Base-by-base conservation (phyloP, 2,113 vertebrate genomes). In the Leptobrachium ailaonicum region DNA sequence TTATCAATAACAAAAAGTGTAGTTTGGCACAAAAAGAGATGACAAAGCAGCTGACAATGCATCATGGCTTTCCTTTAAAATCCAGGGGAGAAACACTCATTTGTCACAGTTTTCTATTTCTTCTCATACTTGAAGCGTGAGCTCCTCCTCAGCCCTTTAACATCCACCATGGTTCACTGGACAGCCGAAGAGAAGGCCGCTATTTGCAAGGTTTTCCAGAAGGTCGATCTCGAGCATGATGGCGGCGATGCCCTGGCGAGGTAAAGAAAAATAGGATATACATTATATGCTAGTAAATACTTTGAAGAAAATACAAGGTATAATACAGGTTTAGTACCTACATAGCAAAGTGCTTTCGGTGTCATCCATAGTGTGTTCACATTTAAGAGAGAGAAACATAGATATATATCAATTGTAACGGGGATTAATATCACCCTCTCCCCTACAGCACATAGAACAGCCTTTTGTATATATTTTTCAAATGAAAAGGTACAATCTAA, bases 101-200 rank as follows among this genome's bases (percentile, higher is more conserved):
- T 11, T 60, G 3, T 60, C 56, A 60, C 9, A 60, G 2, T 14
- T 12, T 14, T 60, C 13, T 11, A 60, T 12, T 13, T 60, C 56
- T 13, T 60, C 56, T 60, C 56, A 13, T 54, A 54, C 50, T 54
- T 54, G 50, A 54, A 11, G 1, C 50, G 6, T 54, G 6, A 54
- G 6, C 20, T 11, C 6, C 50, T 54, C 50, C 6, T 11, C 50
- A 54, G 11, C 50, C 50, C 20, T 32, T 53, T 11, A 54, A 78
- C 54, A 45, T 8, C 11, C 12, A 78, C n/a, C 12, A 92, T 92
- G 90, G 90, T 92, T 83, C 86, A 92, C 82, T 90, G 90, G 80
- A 77, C 87, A 80, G 68, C 82, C 0, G 88, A 87, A 0, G 91
- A 93, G 88, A 90, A 89, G 85, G 0, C 3, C 8, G 0, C 9